Percentiles rank a stretch among this genome's conserved stretches.
Conservation (phyloP, 2,797 vertebrate genomes). For the Anguilla pacifica region DNA sequence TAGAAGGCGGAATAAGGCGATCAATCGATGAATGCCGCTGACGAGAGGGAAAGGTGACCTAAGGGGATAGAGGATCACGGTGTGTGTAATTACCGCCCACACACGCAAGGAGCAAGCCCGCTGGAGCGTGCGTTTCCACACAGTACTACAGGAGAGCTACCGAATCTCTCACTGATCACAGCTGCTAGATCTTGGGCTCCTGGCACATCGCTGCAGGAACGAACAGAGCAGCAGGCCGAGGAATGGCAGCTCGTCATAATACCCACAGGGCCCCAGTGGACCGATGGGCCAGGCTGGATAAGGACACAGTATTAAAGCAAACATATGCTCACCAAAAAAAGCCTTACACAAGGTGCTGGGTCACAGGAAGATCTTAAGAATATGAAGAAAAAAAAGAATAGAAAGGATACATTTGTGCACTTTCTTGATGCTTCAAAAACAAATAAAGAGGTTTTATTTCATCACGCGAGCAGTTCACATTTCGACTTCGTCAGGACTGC, state of each 20-base stretch:
- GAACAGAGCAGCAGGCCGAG: neutral
- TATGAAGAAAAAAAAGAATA: no score
- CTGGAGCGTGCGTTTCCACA: neutral
- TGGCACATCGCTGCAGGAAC: neutral
- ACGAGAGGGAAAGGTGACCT: neutral
- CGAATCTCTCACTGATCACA: neutral
- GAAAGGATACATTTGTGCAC: no score
- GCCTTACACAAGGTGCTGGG: no score
- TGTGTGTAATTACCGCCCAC: neutral
- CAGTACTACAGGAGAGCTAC: neutral
- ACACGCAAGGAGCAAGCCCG: neutral
- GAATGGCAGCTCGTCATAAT: neutral
- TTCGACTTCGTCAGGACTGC: no score
- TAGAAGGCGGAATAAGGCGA: neutral
- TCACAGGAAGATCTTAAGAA: no score
- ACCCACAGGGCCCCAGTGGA: neutral
- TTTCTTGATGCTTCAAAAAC: no score
- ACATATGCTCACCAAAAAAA: no score
- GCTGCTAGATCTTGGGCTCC: neutral
- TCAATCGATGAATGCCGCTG: neutral
- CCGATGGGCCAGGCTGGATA: neutral
- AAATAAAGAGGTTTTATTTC: no score
- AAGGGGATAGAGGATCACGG: neutral
- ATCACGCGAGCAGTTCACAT: no score
- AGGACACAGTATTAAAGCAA: neutral